Conservation (phyloP, 2,888 invertebrate genomes). For the Cataglyphis albicans region DNA sequence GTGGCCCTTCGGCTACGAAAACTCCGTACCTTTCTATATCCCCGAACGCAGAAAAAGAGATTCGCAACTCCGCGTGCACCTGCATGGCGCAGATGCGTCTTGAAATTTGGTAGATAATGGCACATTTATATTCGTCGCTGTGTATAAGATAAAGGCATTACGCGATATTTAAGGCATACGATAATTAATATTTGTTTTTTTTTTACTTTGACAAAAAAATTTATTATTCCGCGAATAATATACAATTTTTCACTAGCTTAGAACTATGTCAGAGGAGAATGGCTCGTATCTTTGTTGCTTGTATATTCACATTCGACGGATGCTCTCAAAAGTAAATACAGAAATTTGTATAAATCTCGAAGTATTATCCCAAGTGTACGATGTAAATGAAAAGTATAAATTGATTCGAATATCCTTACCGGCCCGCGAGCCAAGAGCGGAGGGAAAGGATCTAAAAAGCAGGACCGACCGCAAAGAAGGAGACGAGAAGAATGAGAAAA, state of each 20-base stretch:
- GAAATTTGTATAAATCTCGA: not conserved
- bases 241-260: not conserved
- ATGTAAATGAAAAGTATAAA: constrained; percentile 85
- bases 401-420: constrained; percentile 82
- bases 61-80: constrained; percentile 27
- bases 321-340: not conserved
- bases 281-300: no score
- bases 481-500: constrained; percentile 65
- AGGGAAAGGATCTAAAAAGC: constrained; percentile 80
- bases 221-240: not conserved
- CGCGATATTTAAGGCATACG: not conserved
- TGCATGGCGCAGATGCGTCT: constrained; percentile 50
- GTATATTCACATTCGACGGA: not conserved
- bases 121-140: constrained; percentile 51
- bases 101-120: constrained; percentile 65
- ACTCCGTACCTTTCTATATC: not conserved
- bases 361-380: constrained; percentile 31
- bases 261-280: not conserved
- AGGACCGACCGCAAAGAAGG: constrained; percentile 56
- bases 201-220: not conserved
- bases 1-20: constrained; percentile 54
- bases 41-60: constrained; percentile 21
- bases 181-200: not conserved
- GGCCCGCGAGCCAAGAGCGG: constrained; percentile 72
- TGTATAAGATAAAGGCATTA: constrained; percentile 6